Conservation (phyloP, 2,797 vertebrate species). For the Kryptolebias ocellatus region DNA sequence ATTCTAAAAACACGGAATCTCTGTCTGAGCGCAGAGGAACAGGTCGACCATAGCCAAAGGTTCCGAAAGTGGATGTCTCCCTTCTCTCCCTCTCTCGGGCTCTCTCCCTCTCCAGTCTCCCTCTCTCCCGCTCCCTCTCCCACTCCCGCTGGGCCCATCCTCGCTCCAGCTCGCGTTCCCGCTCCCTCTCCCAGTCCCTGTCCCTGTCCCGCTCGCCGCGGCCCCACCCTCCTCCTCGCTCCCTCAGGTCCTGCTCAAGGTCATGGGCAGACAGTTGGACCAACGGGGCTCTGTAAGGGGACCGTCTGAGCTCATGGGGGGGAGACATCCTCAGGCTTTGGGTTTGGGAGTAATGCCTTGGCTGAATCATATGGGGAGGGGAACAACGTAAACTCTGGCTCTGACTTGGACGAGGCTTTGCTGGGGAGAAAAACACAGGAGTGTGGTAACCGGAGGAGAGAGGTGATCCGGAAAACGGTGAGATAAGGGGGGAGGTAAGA, state of each 20-base stretch:
- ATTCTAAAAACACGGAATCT: slow-evolving; percentile 75
- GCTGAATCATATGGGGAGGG: slow-evolving; percentile 72
- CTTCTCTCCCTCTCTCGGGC: slow-evolving; percentile 74
- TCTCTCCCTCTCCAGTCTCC: slow-evolving; percentile 70
- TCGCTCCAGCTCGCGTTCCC: slow-evolving; percentile 74
- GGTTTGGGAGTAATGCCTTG: slow-evolving; percentile 79
- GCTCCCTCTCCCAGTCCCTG: slow-evolving; percentile 71
- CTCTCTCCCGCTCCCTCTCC: slow-evolving; percentile 76
- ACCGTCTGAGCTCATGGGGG: slow-evolving; percentile 65
- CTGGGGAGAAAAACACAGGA: slow-evolving; percentile 83
- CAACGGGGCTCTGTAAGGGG: slow-evolving; percentile 69
- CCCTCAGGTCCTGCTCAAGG: slow-evolving; percentile 73
- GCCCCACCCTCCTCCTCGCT: slow-evolving; percentile 67
- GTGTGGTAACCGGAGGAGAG: slow-evolving; percentile 83
- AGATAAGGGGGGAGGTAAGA: slow-evolving; percentile 78
- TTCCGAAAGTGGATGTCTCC: slow-evolving; percentile 72
- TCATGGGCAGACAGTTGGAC: slow-evolving; percentile 77
- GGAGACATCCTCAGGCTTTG: slow-evolving; percentile 78
- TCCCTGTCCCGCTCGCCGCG: slow-evolving; percentile 71
- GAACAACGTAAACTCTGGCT: slow-evolving; percentile 82
- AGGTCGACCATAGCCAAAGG: slow-evolving; percentile 69
- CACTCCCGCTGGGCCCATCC: slow-evolving; percentile 77
- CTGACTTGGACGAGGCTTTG: slow-evolving; percentile 79
- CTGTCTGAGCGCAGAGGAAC: slow-evolving; percentile 70
- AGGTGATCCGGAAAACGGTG: slow-evolving; percentile 81